phyloP scores from a whole-genome alignment of 64 coral and sea anemone species.

The Exaiptasia diaphana region DNA sequence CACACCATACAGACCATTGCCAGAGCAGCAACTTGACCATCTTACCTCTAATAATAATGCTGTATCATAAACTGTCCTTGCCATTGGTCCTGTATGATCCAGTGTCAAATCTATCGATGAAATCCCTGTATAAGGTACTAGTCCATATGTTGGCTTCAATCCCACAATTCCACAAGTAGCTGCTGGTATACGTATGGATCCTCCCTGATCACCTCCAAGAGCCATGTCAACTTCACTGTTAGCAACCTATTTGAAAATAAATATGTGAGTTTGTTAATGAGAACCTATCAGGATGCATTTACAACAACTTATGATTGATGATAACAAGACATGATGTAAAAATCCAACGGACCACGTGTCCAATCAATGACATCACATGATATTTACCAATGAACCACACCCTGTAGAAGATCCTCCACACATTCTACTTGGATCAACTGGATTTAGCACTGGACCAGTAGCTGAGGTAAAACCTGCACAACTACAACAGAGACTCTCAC shows the following conservation, averaged over 20 bases:
- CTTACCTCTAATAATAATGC: constrained; percentile 52
- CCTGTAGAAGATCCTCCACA: constrained; percentile 52
- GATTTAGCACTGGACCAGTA: constrained; percentile 47
- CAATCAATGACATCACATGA: no score
- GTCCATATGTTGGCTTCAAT: constrained; percentile 45
- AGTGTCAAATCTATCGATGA: neutral
- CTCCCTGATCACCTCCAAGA: constrained; percentile 51
- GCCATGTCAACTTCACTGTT: constrained; percentile 39
- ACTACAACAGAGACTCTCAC: constrained; percentile 40
- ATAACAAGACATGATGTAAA: no score
- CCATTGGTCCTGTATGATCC: constrained; percentile 50
- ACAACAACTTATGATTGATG: neutral
- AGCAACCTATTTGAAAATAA: constrained; percentile 12
- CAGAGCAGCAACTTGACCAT: no score
- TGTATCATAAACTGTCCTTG: constrained; percentile 45
- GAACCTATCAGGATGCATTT: no score
- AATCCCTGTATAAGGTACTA: constrained; percentile 47
- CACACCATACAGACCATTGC: no score
- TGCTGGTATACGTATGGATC: constrained; percentile 31
- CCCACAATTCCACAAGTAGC: constrained; percentile 48
- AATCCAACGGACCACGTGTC: no score
- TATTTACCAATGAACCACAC: constrained; percentile 50
- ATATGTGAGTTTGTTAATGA: no score
- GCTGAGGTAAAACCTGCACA: constrained; percentile 52
- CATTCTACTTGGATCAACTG: constrained; percentile 23